Percentiles rank a stretch among this genome's conserved stretches.
Evolutionary conservation across 2,888 invertebrate genomes (phyloP).

Genomic region (Endotricha flammealis): DNA sequence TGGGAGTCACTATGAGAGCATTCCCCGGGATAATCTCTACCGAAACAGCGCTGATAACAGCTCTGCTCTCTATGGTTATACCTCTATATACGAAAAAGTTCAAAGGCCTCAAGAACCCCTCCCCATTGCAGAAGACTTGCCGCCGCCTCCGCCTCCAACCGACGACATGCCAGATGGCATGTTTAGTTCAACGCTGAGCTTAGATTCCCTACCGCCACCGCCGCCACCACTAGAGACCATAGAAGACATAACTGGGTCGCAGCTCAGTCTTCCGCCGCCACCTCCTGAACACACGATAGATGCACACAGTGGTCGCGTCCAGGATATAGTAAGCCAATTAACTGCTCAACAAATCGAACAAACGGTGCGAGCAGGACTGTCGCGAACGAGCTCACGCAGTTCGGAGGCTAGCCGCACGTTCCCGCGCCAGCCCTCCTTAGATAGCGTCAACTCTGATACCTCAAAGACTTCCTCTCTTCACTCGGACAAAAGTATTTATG

Average conservation of each 20-base stretch:
- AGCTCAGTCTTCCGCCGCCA: slow-evolving; percentile 86
- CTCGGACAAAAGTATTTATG: slow-evolving; percentile 59
- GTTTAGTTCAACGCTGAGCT: slow-evolving; percentile 86
- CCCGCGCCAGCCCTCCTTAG: slow-evolving; percentile 76
- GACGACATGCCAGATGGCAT: slow-evolving; percentile 72
- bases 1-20: slow-evolving; percentile 54
- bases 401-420: slow-evolving; percentile 57
- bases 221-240: slow-evolving; percentile 82
- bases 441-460: slow-evolving; percentile 74
- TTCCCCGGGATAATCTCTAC: slow-evolving; percentile 43
- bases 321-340: slow-evolving; percentile 61
- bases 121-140: slow-evolving; percentile 61
- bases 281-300: slow-evolving; percentile 78
- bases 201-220: slow-evolving; percentile 90
- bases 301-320: slow-evolving; percentile 52
- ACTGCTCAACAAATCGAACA: slow-evolving; percentile 59
- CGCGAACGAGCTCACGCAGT: slow-evolving; percentile 53
- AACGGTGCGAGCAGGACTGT: slow-evolving; percentile 47
- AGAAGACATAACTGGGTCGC: slow-evolving; percentile 82
- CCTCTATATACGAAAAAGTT: slow-evolving; percentile 69
- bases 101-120: slow-evolving; percentile 39
- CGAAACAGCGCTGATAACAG: slow-evolving; percentile 47
- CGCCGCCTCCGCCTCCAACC: slow-evolving; percentile 85
- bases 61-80: slow-evolving; percentile 62
- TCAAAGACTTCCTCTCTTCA: slow-evolving; percentile 64